Evolutionary conservation across 2,888 invertebrate species (phyloP), one percentile per base, ranked within the genome.

Genomic region (Agonum fuliginosum): DNA sequence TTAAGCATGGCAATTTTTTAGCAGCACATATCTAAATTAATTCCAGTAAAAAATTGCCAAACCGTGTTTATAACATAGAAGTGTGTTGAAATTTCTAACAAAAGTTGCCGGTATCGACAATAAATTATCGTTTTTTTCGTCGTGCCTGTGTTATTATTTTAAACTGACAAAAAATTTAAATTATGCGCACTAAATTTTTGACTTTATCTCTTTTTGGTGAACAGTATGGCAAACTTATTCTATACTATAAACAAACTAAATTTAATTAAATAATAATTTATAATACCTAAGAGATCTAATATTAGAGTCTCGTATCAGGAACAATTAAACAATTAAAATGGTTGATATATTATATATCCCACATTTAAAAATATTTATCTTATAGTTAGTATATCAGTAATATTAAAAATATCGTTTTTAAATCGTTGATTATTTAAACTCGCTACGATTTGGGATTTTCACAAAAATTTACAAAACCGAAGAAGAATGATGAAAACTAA

Each of bases 231-330:
- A 58, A n/a, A 24, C 24, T 2, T 58, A 58, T 20, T 27, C 58
- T 27, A 10, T 58, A 37, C 37, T 58, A 14, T 30, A 65, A 34
- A n/a, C 34, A 30, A 65, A 30, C 34, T 19, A 34, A 62, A 62
- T 62, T 3, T 41, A 41, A 8, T 43, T 19, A 65, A 41, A 43
- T 46, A 67, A 67, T 67, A 67, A 67, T 5, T 67, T 67, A 67
- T 43, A 67, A 43, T 67, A 67, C 67, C 8, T 67, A 14, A 69
- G 69, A 69, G 69, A 69, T 69, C 69, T 46, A 67, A 20, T 19
- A 54, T n/a, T 54, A 14, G 27, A 58, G 43, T 69, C 69, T 69
- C 41, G 34, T 12, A 17, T 69, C 43, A 69, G 69, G 69, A 69
- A 69, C 69, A 69, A 69, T 20, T 62, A 37, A 67, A 67, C 14